Conservation (phyloP, 1,140 invertebrate genomes). For the Atta colombica region DNA sequence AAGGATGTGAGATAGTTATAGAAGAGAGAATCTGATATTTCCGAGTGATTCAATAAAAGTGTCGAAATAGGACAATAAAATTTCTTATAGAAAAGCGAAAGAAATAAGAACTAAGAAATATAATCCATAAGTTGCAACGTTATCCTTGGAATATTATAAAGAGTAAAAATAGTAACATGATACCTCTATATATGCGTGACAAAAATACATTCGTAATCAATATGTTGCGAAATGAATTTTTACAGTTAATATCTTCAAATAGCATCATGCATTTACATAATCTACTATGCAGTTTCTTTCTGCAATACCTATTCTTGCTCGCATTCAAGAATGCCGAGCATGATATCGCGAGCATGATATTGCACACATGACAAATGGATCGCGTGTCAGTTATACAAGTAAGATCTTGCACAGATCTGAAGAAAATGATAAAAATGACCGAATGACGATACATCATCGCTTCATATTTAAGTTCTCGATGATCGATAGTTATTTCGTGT, state of each 20-base stretch:
- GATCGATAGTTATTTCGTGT: constrained; percentile 45
- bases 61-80: constrained; percentile 22
- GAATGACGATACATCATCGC: constrained; percentile 39
- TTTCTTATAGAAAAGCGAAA: constrained; percentile 4
- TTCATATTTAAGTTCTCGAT: constrained; percentile 43
- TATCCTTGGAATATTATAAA: not conserved
- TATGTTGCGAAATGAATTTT: not conserved
- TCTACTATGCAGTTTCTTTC: constrained; percentile 2
- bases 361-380: constrained; percentile 41
- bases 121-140: not conserved
- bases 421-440: constrained; percentile 53
- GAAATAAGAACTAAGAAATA: not conserved
- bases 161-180: not conserved
- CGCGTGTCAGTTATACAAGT: constrained; percentile 32
- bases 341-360: constrained; percentile 23
- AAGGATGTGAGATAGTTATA: constrained; percentile 33
- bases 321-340: constrained; percentile 31
- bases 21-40: constrained; percentile 12
- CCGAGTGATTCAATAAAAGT: constrained; percentile 29
- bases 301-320: constrained; percentile 10
- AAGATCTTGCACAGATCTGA: not conserved
- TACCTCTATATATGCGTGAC: not conserved
- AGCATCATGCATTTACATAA: not conserved
- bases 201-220: constrained; percentile 7
- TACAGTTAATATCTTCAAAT: not conserved